Percentiles rank a stretch among this genome's conserved stretches.
These are phyloP conservation scores for Phania funesta DNA, from an alignment of 2,888 invertebrate genomes.

Conservation along the genomic window DNA sequence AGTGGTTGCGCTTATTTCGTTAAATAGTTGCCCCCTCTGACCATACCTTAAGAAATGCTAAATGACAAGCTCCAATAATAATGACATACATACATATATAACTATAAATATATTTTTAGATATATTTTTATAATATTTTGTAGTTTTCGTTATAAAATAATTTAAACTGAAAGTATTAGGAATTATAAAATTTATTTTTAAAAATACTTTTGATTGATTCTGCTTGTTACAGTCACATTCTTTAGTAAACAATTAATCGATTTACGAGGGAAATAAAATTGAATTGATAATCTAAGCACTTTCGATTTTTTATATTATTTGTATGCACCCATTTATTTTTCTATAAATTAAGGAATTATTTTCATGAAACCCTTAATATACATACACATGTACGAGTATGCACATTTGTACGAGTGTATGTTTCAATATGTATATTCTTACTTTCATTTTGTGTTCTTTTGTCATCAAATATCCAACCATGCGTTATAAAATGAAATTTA, in stretches of 20 bases:
- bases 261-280: conserved; percentile 16
- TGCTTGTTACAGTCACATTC: conserved; percentile 10
- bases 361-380: conserved; percentile 34
- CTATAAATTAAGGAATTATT: conserved; percentile 32
- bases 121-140: conserved; percentile 8
- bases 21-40: too few species aligned
- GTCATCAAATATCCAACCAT: conserved; percentile 49
- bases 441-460: conserved; percentile 24
- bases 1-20: too few species aligned
- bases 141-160: background rate
- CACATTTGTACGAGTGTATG: background rate
- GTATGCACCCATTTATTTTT: conserved; percentile 40
- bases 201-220: background rate
- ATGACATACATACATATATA: too few species aligned
- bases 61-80: too few species aligned
- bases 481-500: conserved; percentile 49
- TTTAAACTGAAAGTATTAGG: background rate
- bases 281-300: conserved; percentile 15
- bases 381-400: background rate
- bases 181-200: background rate
- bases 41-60: too few species aligned
- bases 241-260: conserved; percentile 31
- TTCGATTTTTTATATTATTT: conserved; percentile 16
- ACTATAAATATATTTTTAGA: too few species aligned
- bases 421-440: background rate